Base-by-base conservation (phyloP, 2,113 vertebrate genomes). In the Collichthys lucidus region DNA sequence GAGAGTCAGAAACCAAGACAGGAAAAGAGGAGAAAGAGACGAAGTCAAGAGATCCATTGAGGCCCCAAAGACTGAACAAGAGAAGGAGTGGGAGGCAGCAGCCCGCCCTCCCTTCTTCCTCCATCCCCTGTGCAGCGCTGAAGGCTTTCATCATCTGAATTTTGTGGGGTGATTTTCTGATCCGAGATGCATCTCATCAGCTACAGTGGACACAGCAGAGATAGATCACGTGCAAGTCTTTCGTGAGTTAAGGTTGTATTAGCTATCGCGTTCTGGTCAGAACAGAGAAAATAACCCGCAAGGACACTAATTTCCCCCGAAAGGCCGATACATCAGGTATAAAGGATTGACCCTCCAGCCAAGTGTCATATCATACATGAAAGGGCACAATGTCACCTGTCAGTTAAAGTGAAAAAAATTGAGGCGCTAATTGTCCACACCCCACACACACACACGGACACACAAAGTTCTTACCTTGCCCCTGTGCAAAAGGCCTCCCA, bases 121-220 rank as follows among this genome's bases (percentile, higher is more conserved):
- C 86, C 57, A 78, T 50, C 83, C 75, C 75, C 61, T 85, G 81
- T 85, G 77, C 69, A 82, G 61, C 57, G 35, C 85, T 73, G 65
- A 88, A 77, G 63, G 77, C 89, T 91, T 92, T 93, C 86, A 92
- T 92, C 87, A 86, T 88, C 56, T 57, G 49, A 74, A 80, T 83
- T 88, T 87, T 71, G 20, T 70, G 73, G 66, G 73, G 80, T 84
- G 79, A 83, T 85, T 80, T 87, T 88, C 70, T 71, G 75, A 91
- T 88, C 90, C 47, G 42, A 88, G 67, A 87, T 62, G 73, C 80
- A 67, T 77, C 17, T 31, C 79, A 82, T 79, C 82, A 80, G 75
- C 24, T 46, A 70, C 55, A 71, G 69, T 67, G 75, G 69, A 80
- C 78, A 66, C 77, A 86, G 79, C 86, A 29, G 84, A 85, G 79